A percentile compares a stretch with the other conserved stretches of the same genome.
Conservation (phyloP, 2,888 invertebrate species). For the Busseola fusca region DNA sequence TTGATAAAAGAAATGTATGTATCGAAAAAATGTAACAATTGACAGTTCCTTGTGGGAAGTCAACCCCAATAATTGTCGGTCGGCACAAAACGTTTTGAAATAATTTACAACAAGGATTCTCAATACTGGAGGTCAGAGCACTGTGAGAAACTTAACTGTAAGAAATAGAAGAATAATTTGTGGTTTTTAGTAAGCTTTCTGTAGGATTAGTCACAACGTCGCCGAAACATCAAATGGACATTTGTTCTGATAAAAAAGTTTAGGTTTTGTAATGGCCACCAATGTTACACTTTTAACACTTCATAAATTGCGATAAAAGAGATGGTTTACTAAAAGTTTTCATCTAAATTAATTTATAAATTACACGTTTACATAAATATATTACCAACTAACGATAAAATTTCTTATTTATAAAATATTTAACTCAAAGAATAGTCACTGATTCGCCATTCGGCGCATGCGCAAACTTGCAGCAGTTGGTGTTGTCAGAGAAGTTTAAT, state of each 20-base stretch:
- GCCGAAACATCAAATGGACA: constrained; percentile 89
- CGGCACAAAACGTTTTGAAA: constrained; percentile 81
- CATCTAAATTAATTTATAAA: constrained; percentile 70
- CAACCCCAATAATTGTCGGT: constrained; percentile 84
- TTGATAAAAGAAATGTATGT: constrained; percentile 72
- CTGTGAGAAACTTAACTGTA: constrained; percentile 69
- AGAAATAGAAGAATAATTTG: constrained; percentile 74
- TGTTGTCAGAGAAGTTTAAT: constrained; percentile 72
- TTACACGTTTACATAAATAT: constrained; percentile 79
- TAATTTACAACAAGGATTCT: constrained; percentile 71
- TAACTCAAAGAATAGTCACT: constrained; percentile 88
- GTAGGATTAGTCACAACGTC: constrained; percentile 88
- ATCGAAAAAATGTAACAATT: constrained; percentile 83
- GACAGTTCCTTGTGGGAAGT: constrained; percentile 87
- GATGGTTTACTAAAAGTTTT: constrained; percentile 68
- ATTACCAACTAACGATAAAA: constrained; percentile 87
- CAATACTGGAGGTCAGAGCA: constrained; percentile 71
- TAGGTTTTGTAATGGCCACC: constrained; percentile 89
- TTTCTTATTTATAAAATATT: constrained; percentile 87
- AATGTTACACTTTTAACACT: constrained; percentile 87
- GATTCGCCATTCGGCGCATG: constrained; percentile 89
- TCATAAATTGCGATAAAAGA: constrained; percentile 71
- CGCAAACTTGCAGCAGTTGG: constrained; percentile 85
- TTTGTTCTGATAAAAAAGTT: constrained; percentile 89
- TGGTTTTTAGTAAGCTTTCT: constrained; percentile 78